These are phyloP conservation scores for Polydrusus cervinus DNA, from an alignment of 2,888 invertebrate species.

Conservation along the genomic window DNA sequence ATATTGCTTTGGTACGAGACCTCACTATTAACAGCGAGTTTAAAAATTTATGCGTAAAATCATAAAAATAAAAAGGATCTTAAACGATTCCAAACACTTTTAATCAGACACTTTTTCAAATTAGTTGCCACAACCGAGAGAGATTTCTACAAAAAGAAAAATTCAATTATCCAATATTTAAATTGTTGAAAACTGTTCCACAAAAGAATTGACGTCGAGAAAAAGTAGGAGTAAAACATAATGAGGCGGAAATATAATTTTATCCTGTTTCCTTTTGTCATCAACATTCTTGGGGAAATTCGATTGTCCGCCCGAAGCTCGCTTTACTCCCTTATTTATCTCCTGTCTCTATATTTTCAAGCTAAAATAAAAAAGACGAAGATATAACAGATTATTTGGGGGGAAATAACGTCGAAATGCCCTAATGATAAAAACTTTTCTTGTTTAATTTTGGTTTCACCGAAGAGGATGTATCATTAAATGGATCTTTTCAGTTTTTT, in stretches of 20 bases:
- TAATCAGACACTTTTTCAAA: conserved; percentile 12
- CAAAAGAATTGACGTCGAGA: conserved; percentile 7
- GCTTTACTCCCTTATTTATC: too few species aligned
- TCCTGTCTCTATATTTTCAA: too few species aligned
- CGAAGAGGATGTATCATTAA: neutral
- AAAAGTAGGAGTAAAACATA: conserved; percentile 10
- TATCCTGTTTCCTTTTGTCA: conserved; percentile 21
- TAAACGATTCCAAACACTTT: neutral
- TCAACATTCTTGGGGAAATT: neutral
- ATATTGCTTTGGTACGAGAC: too few species aligned
- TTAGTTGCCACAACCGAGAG: conserved; percentile 9
- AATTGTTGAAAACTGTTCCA: conserved; percentile 16
- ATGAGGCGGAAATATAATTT: conserved; percentile 26
- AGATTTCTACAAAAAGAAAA: conserved; percentile 1
- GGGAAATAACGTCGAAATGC: too few species aligned
- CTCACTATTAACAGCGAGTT: too few species aligned
- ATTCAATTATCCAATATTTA: conserved; percentile 17
- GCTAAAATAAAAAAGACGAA: too few species aligned
- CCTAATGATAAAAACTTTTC: conserved; percentile 6
- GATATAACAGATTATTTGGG: too few species aligned
- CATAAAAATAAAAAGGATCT: neutral
- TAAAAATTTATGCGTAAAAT: too few species aligned
- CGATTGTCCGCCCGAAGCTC: too few species aligned
- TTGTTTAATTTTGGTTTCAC: conserved; percentile 16
- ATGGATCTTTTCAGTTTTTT: neutral